These are phyloP conservation scores for Geodia barretti DNA, from an alignment of 37 sponge, comb jelly and placozoan genomes.

Conservation along the genomic window DNA sequence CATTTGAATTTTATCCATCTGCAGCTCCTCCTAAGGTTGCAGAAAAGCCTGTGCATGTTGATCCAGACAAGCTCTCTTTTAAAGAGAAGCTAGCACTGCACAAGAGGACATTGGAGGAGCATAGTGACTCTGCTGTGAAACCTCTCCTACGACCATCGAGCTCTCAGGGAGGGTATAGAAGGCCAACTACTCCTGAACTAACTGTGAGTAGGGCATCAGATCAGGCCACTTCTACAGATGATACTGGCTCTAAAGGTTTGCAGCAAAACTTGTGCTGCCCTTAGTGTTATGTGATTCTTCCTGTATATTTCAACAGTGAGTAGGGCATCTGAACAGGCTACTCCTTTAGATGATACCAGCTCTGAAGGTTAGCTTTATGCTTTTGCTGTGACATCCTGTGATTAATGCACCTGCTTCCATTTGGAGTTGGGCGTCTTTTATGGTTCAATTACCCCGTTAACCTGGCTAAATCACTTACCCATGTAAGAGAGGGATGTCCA, in stretches of 20 bases:
- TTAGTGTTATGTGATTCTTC: not conserved
- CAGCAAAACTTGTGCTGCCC: not conserved
- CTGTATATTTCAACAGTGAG: no score
- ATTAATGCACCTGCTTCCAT: no score
- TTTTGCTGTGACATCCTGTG: no score
- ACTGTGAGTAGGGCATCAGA: not conserved
- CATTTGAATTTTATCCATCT: not conserved
- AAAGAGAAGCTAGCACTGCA: conserved; percentile 47
- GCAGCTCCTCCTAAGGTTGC: conserved; percentile 30
- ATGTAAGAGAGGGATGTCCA: no score
- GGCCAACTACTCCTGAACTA: not conserved
- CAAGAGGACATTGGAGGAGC: conserved; percentile 25
- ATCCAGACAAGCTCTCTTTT: conserved; percentile 58
- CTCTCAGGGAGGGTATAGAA: not conserved
- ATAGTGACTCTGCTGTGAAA: not conserved
- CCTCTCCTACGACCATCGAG: not conserved
- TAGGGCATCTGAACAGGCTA: not conserved
- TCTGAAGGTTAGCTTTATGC: not conserved
- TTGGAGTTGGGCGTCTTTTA: no score
- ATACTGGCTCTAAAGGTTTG: not conserved
- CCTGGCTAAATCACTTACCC: no score
- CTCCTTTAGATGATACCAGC: not conserved
- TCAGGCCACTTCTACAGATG: not conserved
- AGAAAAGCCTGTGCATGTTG: conserved; percentile 20
- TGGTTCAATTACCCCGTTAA: no score